Evolutionary conservation across 2,888 invertebrate genomes (phyloP).

Genomic region (Synanthedon formicaeformis): DNA sequence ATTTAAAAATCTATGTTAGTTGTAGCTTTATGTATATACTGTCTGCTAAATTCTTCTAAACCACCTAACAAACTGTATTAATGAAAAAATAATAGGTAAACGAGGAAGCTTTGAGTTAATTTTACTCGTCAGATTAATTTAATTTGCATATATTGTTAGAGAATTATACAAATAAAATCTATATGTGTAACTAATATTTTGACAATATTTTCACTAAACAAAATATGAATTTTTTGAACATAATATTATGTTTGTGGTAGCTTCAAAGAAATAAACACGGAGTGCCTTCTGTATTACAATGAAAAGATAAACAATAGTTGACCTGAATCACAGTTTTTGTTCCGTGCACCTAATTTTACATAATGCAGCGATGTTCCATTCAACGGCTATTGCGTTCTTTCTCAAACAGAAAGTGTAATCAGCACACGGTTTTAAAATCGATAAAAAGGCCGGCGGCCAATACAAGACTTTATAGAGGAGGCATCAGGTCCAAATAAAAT

Average conservation of each 20-base stretch:
- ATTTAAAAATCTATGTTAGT: too few species aligned
- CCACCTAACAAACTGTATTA: too few species aligned
- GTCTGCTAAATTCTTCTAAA: too few species aligned
- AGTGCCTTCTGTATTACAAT: neutral
- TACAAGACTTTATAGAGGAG: constrained; percentile 5
- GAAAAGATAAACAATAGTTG: constrained; percentile 33
- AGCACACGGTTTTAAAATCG: neutral
- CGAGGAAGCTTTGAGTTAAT: too few species aligned
- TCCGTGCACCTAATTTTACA: constrained; percentile 24
- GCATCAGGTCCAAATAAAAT: too few species aligned
- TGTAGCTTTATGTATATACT: too few species aligned
- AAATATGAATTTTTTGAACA: neutral
- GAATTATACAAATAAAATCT: too few species aligned
- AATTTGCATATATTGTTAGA: too few species aligned
- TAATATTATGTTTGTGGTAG: neutral
- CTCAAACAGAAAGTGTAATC: constrained; percentile 2
- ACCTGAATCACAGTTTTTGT: constrained; percentile 34
- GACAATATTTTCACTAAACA: too few species aligned
- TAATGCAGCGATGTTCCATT: constrained; percentile 7
- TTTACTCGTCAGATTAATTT: too few species aligned
- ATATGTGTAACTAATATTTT: too few species aligned
- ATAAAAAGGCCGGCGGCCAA: constrained; percentile 7
- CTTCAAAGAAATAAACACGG: neutral
- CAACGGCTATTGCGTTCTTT: constrained; percentile 4
- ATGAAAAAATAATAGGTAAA: too few species aligned